Conservation (phyloP, 2,797 vertebrate genomes). For the Tokudaia muenninki region DNA sequence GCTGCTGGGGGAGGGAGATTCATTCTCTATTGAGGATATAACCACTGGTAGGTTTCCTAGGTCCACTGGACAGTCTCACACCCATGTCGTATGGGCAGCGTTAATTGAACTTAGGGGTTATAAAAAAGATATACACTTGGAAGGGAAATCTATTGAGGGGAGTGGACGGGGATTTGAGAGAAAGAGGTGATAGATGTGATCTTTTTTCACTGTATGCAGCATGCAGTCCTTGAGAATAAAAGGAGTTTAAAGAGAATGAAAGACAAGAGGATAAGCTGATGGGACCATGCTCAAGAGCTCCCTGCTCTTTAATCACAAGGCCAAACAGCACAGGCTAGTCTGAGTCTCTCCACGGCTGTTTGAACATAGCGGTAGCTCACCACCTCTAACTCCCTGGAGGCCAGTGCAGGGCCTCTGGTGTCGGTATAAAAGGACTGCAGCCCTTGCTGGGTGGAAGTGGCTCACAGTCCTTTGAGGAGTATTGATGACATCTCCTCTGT, state of each 20-base stretch:
- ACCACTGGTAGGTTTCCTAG: neutral
- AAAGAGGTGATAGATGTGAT: neutral
- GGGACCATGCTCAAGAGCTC: neutral
- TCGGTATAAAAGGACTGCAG: neutral
- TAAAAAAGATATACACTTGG: neutral
- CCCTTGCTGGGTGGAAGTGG: neutral
- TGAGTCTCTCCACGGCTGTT: neutral
- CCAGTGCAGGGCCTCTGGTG: neutral
- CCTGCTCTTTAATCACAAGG: neutral
- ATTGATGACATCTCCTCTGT: slow-evolving; percentile 41
- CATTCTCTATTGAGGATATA: neutral
- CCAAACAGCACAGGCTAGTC: neutral
- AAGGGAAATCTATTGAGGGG: neutral
- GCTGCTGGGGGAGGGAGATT: neutral
- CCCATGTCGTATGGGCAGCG: neutral
- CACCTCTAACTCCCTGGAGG: neutral
- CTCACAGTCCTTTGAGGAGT: rapidly evolving
- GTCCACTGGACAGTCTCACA: neutral
- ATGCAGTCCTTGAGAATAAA: neutral
- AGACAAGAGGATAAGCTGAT: neutral
- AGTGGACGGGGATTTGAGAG: neutral
- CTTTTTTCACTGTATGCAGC: neutral
- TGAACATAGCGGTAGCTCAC: neutral
- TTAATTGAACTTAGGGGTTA: neutral
- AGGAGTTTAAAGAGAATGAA: too few species aligned